Conservation (phyloP, 2,888 invertebrate genomes). For the Biston betularia region DNA sequence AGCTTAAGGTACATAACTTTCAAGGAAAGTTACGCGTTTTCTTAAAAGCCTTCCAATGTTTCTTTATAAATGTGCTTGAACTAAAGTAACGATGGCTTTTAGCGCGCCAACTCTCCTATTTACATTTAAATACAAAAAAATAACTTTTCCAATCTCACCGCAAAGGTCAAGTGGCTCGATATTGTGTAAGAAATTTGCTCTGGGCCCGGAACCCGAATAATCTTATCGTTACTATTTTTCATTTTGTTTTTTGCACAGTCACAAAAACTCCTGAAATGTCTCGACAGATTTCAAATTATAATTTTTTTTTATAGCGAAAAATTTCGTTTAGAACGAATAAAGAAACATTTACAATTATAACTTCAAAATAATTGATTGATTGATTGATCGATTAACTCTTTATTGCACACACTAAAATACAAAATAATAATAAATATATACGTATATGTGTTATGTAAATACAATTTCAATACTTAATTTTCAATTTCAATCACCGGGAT, state of each 20-base stretch:
- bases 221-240: conserved; percentile 1
- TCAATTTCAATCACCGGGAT: too few relatives aligned
- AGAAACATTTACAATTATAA: too few relatives aligned
- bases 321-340: too few relatives aligned
- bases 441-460: too few relatives aligned
- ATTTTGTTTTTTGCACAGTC: background rate
- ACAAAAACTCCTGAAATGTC: background rate
- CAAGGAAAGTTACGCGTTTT: conserved; percentile 35
- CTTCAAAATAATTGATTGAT: too few relatives aligned
- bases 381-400: too few relatives aligned
- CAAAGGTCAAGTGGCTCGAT: conserved; percentile 31
- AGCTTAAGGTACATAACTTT: conserved; percentile 23
- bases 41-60: conserved; percentile 45
- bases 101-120: conserved; percentile 23
- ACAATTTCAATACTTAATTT: too few relatives aligned
- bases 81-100: conserved; percentile 28
- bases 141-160: conserved; percentile 31
- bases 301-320: background rate
- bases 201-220: background rate
- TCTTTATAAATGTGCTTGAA: conserved; percentile 32
- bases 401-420: too few relatives aligned
- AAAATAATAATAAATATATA: too few relatives aligned
- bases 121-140: conserved; percentile 35
- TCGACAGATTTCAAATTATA: background rate
- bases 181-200: conserved; percentile 11